Evolutionary conservation across 2,888 invertebrate genomes (phyloP).

Genomic region (Synanthedon formicaeformis): DNA sequence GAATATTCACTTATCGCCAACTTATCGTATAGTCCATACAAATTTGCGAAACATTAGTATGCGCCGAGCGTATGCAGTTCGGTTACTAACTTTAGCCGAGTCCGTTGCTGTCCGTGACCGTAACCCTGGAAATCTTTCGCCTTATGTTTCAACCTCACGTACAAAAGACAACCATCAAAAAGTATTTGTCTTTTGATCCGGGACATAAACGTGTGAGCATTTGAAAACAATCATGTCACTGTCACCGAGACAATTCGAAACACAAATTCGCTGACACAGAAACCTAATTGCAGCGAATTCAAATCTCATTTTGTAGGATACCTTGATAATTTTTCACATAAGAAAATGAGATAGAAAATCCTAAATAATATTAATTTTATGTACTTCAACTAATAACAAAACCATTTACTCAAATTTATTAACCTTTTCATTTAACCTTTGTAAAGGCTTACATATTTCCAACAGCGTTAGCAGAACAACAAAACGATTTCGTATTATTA

Average conservation of each 20-base stretch:
- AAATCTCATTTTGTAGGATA: too few species aligned
- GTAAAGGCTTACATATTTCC: too few species aligned
- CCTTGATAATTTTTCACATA: too few species aligned
- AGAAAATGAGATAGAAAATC: too few species aligned
- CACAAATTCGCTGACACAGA: slow-evolving; percentile 45
- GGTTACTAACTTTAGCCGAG: slow-evolving; percentile 35
- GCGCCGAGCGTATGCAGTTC: slow-evolving; percentile 20
- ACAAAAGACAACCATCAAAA: slow-evolving; percentile 47
- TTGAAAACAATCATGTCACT: slow-evolving; percentile 32
- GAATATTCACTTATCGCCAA: slow-evolving; percentile 21
- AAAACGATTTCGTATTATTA: too few species aligned
- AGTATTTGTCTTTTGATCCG: slow-evolving; percentile 56
- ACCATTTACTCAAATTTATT: too few species aligned
- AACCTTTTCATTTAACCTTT: too few species aligned
- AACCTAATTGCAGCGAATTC: slow-evolving; percentile 16
- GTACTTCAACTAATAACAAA: too few species aligned
- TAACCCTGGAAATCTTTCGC: slow-evolving; percentile 31
- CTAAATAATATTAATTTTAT: too few species aligned
- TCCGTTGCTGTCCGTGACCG: slow-evolving; percentile 34
- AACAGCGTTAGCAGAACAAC: too few species aligned
- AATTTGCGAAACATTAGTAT: slow-evolving; percentile 29
- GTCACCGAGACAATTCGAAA: slow-evolving; percentile 34
- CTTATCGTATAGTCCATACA: slow-evolving; percentile 20
- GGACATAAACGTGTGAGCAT: slow-evolving; percentile 47
- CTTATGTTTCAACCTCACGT: slow-evolving; percentile 48